A percentile compares a stretch with the other conserved stretches of the same genome.
phyloP scores from a whole-genome alignment of 2,113 vertebrate genomes.

The Meles meles region DNA sequence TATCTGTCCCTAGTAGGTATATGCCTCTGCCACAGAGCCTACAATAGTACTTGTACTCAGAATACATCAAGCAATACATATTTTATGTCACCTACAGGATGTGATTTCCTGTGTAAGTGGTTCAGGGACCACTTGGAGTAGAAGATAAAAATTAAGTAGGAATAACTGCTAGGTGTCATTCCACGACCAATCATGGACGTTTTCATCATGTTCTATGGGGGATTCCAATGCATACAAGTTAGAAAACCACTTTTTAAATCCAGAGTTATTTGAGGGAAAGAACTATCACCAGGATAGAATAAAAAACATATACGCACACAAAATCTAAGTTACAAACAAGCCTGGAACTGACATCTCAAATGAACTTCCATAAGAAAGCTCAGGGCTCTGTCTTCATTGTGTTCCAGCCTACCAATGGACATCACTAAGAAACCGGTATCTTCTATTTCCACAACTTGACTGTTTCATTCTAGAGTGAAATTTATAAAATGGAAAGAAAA shows the following conservation, averaged over 20 bases:
- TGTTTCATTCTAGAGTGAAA: conserved; percentile 1
- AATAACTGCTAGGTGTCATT: background rate
- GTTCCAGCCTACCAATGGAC: background rate
- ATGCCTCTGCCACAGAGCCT: background rate
- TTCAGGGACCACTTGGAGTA: background rate
- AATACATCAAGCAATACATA: background rate
- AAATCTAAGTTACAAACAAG: background rate
- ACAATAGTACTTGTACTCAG: background rate
- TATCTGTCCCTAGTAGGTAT: background rate
- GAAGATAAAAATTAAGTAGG: background rate
- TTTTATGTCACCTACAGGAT: background rate
- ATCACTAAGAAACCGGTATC: background rate
- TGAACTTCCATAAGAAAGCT: background rate
- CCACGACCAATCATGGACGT: background rate
- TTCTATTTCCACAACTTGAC: background rate
- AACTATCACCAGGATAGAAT: background rate
- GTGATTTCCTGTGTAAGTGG: background rate
- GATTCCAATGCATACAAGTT: background rate
- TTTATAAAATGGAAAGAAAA: conserved; percentile 41
- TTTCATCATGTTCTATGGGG: background rate
- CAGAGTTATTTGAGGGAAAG: background rate
- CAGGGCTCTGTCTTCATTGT: background rate
- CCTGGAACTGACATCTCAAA: background rate
- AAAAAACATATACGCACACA: background rate
- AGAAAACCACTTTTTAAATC: background rate